Conservation (phyloP, 1,140 invertebrate species). For the Aphidius gifuensis region DNA sequence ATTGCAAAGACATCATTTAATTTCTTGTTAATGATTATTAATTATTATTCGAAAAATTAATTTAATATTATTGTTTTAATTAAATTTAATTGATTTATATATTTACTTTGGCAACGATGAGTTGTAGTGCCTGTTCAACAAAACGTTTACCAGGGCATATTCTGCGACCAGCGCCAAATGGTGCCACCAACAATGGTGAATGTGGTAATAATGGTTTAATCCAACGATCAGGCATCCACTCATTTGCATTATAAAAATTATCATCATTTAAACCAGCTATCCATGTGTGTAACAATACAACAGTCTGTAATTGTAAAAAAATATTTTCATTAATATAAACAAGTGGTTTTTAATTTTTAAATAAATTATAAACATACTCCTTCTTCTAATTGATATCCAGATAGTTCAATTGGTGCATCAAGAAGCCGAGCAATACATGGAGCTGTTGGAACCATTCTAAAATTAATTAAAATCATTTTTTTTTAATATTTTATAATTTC, state of each 20-base stretch:
- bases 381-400: slow-evolving; percentile 71
- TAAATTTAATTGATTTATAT: too few species aligned
- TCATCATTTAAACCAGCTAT: slow-evolving; percentile 74
- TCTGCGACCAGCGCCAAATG: slow-evolving; percentile 82
- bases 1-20: slow-evolving; percentile 11
- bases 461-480: slow-evolving; percentile 21
- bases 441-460: slow-evolving; percentile 75
- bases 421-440: slow-evolving; percentile 78
- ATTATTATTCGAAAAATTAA: too few species aligned
- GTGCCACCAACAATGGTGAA: slow-evolving; percentile 67
- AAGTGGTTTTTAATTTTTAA: neutral
- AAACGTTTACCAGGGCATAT: slow-evolving; percentile 82
- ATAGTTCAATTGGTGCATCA: slow-evolving; percentile 72
- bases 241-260: slow-evolving; percentile 72
- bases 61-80: too few species aligned
- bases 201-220: slow-evolving; percentile 58
- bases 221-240: slow-evolving; percentile 83
- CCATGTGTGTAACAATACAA: slow-evolving; percentile 81
- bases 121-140: slow-evolving; percentile 72
- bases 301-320: slow-evolving; percentile 61
- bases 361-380: slow-evolving; percentile 61
- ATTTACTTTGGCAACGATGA: slow-evolving; percentile 70
- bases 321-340: neutral
- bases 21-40: neutral
- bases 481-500: too few species aligned